Base-by-base conservation (phyloP, 1,140 invertebrate genomes). In the Drosophila grimshawi region DNA sequence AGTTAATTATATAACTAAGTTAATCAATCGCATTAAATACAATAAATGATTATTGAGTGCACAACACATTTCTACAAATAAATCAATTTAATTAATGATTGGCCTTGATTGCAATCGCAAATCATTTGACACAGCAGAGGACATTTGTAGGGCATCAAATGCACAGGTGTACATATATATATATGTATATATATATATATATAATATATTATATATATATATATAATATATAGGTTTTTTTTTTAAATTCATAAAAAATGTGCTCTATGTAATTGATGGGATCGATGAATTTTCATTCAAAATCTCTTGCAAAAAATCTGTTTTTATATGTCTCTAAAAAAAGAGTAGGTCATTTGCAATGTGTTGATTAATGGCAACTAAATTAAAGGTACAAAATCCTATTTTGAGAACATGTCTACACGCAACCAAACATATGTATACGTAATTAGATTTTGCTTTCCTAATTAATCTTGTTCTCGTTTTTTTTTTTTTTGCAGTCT, bases 401-500 rank as follows among this genome's bases (percentile, higher is more conserved):
- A 59, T 67, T 67, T 67, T 37, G 33, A 49, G 45, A 48, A 56
- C 41, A 56, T 37, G 46, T 27, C 19, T 37, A 51, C 61, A 41
- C 46, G 19, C 49, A 46, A 41, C 41, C 41, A 33, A 59, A 35
- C 49, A 65, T 64, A 29, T 46, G 7, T 64, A 33, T 46, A 3
- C 46, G 39, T 39, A 71, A 61, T 39, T 41, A 41, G 32, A 63
- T 52, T 65, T 48, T n/a, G 11, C 51, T 35, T n/a, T 43, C 33
- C 56, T 51, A 51, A 48, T 48, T 46, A 45, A 57, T 43, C 52
- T 53, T 11, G 5, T n/a, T 7, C 30, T 53, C 7, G 5, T 56
- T 33, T 33, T 19, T 35, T 33, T 68, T 46, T 55, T 30, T 46
- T 19, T 70, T 63, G 37, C 90, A 94, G 94, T 93, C 94, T 63